Evolutionary conservation across 2,113 vertebrate genomes (phyloP), one percentile per base, ranked within the genome.

Genomic region (Otocyon megalotis): DNA sequence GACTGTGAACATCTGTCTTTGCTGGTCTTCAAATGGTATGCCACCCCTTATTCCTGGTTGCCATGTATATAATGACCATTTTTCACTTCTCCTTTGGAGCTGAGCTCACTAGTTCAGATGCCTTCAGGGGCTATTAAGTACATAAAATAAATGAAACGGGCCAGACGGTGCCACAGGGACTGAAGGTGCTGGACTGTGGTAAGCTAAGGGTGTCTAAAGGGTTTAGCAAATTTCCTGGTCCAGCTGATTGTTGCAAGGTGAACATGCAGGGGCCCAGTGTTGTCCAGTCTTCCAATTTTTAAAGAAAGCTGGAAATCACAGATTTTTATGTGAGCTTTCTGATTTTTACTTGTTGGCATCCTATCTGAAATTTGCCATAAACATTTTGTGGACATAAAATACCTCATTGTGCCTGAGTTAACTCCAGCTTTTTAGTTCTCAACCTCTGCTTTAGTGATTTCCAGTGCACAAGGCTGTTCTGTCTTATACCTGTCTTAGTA

Each of bases 391-490:
- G 43, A 56, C 15, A 79, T 77, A 69, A 71, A 96, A 77, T 77
- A 83, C 71, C 15, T 53, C 12, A 79, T 74, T 94, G 54, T 67
- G 8, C 10, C 60, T 88, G 15, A 77, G 30, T 72, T 88, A 84
- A 37, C 32, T 17, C 32, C 8, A 77, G 16, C 77, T 89, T 93
- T 96, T 81, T 88, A 93, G 53, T 96, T 97, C 94, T 92, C n/a
- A 82, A 5, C 30, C 24, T 92, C 30, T 96, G 20, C 48, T 92
- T 71, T 88, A 86, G 79, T 60, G 88, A 81, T 77, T 94, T 84
- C 63, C n/a, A 74, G 8, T 84, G 26, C 5, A 53, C 12, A 92
- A 71, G n/a, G 20, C 8, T 53, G 72, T 86, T 94, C 71, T 90
- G 9, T 88, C 48, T 90, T 90, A 48, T 62, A 89, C 14, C 3